Conservation (phyloP, 1,140 invertebrate species). For the Berghia stephanieae region DNA sequence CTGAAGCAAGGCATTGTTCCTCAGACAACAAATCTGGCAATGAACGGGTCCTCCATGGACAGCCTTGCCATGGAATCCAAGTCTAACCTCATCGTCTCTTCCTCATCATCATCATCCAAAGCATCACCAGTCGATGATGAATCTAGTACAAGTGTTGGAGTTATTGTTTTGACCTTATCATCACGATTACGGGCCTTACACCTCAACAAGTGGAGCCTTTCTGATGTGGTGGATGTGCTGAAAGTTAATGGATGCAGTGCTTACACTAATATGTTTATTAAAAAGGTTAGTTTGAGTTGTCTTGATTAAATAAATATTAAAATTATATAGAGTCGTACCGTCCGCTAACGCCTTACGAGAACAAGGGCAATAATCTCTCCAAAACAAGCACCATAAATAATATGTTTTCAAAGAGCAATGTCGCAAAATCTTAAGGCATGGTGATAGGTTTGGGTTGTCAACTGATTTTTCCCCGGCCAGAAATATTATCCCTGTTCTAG, state of each 20-base stretch:
- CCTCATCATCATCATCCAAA: conserved; percentile 7
- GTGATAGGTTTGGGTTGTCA: too few species aligned
- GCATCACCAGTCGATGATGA: background rate
- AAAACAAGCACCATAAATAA: too few species aligned
- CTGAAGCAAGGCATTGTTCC: background rate
- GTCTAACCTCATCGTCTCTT: conserved; percentile 5
- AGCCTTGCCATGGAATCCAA: conserved; percentile 14
- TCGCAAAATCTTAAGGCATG: too few species aligned
- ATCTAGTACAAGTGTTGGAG: background rate
- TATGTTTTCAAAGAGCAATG: too few species aligned
- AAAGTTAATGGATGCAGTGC: conserved; percentile 88
- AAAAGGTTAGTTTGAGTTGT: conserved; percentile 76
- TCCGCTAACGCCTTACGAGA: too few species aligned
- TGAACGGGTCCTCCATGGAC: background rate
- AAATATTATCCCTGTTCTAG: too few species aligned
- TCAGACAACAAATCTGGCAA: too few species aligned
- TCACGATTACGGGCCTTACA: conserved; percentile 15
- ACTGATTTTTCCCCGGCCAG: too few species aligned
- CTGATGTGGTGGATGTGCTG: conserved; percentile 88
- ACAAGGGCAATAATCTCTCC: too few species aligned
- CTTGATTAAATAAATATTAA: too few species aligned
- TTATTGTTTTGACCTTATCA: conserved; percentile 17
- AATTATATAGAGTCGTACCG: too few species aligned
- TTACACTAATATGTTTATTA: conserved; percentile 85
- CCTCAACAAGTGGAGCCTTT: conserved; percentile 81